phyloP scores from a whole-genome alignment of 2,113 vertebrate genomes.

The Macaca mulatta region DNA sequence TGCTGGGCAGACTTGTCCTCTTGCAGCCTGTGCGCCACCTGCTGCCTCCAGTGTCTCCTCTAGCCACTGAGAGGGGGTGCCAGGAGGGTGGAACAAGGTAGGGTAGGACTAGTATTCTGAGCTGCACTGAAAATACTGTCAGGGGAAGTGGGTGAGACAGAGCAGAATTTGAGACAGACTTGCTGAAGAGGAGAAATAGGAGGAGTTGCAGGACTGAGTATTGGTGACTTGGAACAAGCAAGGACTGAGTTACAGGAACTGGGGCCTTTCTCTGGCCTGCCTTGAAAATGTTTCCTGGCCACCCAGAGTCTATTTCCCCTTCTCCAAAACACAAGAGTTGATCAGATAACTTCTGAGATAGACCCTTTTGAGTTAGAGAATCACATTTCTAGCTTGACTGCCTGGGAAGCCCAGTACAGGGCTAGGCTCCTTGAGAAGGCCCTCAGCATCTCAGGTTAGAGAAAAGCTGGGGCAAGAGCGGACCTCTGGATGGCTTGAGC shows the following conservation, averaged over 20 bases:
- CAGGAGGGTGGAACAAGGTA: not conserved
- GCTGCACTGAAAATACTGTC: not conserved
- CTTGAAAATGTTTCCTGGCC: not conserved
- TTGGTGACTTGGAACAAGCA: not conserved
- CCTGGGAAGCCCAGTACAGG: not conserved
- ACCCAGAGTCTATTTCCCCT: not conserved
- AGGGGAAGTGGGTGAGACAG: not conserved
- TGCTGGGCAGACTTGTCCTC: constrained; percentile 38
- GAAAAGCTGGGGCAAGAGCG: not conserved
- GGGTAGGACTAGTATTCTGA: not conserved
- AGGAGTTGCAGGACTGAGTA: not conserved
- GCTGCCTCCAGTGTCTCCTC: not conserved
- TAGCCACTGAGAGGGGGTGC: not conserved
- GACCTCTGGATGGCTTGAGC: not conserved
- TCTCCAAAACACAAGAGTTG: constrained; percentile 6
- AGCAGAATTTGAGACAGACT: not conserved
- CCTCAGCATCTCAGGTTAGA: not conserved
- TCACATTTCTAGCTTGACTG: not conserved
- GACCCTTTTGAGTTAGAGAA: not conserved
- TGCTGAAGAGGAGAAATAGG: not conserved
- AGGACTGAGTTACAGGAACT: not conserved
- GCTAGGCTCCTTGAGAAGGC: not conserved
- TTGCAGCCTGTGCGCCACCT: not conserved
- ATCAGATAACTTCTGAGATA: not conserved
- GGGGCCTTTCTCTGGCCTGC: not conserved